Conservation (phyloP, 2,113 vertebrate species). For the Dromiciops gliroides region DNA sequence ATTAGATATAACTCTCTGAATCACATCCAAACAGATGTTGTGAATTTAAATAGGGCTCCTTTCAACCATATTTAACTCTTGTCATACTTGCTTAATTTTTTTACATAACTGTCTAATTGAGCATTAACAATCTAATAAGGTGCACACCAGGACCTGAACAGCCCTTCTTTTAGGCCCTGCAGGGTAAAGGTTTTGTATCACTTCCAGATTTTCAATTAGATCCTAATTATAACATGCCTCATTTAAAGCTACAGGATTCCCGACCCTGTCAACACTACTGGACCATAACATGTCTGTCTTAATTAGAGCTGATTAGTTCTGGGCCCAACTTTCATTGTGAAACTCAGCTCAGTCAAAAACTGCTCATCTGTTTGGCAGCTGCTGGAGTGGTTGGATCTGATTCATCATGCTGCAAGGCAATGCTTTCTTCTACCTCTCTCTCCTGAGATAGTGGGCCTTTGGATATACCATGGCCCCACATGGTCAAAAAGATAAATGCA, state of each 20-base stretch:
- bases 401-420: slow-evolving; percentile 59
- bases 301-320: slow-evolving; percentile 90
- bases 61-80: slow-evolving; percentile 56
- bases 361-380: slow-evolving; percentile 84
- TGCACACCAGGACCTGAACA: slow-evolving; percentile 73
- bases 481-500: slow-evolving; percentile 39
- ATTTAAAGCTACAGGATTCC: slow-evolving; percentile 84
- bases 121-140: slow-evolving; percentile 81
- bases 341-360: slow-evolving; percentile 68
- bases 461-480: not conserved
- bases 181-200: slow-evolving; percentile 81
- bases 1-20: slow-evolving; percentile 38
- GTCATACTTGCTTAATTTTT: slow-evolving; percentile 45
- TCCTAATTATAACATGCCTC: slow-evolving; percentile 87
- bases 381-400: slow-evolving; percentile 63
- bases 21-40: slow-evolving; percentile 36
- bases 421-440: slow-evolving; percentile 49
- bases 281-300: slow-evolving; percentile 86
- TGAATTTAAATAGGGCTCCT: slow-evolving; percentile 38
- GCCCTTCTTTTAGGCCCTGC: slow-evolving; percentile 72
- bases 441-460: slow-evolving; percentile 60
- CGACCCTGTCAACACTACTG: slow-evolving; percentile 80
- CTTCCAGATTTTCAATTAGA: slow-evolving; percentile 89
- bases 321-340: slow-evolving; percentile 80
- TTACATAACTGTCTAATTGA: slow-evolving; percentile 77